Percentiles rank a stretch among this genome's conserved stretches.
Evolutionary conservation across 2,797 vertebrate species (phyloP).

Genomic region (Otolemur crassicaudatus): DNA sequence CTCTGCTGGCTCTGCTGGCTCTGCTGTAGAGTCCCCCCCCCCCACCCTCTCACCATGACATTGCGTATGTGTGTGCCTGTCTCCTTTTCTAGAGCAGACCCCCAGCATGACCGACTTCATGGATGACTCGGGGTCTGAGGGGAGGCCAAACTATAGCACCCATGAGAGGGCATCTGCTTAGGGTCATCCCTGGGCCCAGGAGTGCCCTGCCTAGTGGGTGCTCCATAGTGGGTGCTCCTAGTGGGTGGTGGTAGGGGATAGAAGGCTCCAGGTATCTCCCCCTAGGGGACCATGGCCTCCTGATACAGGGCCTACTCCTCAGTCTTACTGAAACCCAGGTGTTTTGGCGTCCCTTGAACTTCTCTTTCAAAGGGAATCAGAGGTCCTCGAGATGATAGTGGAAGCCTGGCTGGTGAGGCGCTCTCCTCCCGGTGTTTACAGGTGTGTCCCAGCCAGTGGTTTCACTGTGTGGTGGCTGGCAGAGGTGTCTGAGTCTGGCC

Average conservation of each 20-base stretch:
- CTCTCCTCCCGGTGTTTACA: background rate
- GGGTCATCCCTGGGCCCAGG: background rate
- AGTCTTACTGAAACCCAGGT: background rate
- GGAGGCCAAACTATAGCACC: no score
- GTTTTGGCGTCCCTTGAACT: background rate
- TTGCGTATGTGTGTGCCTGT: fast-evolving
- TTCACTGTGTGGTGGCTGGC: fast-evolving
- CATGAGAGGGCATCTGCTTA: background rate
- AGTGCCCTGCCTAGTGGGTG: background rate
- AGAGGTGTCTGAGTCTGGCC: background rate
- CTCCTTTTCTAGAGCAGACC: background rate
- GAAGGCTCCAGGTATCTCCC: background rate
- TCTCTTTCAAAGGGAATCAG: background rate
- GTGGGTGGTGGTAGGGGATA: background rate
- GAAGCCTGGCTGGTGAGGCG: background rate
- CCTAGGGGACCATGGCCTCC: background rate
- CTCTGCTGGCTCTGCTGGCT: background rate
- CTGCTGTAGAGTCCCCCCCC: background rate
- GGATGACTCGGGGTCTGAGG: fast-evolving
- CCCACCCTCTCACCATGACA: fast-evolving
- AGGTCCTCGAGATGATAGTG: background rate
- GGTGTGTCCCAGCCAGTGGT: fast-evolving
- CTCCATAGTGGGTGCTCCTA: background rate
- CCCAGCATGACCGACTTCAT: fast-evolving
- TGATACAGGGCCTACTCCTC: background rate